Conservation (phyloP, 1,140 invertebrate genomes). For the Sipha flava region DNA sequence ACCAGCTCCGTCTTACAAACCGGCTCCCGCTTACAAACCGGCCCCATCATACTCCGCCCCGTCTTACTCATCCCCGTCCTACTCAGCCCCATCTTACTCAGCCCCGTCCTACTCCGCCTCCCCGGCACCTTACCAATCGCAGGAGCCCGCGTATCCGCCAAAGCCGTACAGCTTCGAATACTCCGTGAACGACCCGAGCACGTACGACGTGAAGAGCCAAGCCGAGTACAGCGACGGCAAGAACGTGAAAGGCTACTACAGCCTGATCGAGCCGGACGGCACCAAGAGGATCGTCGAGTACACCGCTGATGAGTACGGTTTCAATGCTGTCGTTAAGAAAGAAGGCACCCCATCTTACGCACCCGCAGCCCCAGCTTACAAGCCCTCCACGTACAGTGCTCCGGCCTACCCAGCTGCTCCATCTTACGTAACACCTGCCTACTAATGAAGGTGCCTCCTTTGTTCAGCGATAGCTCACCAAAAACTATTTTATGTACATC, state of each 20-base stretch:
- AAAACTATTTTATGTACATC: not conserved
- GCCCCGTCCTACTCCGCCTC: not conserved
- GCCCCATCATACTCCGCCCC: conserved; percentile 2
- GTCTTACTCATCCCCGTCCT: not conserved
- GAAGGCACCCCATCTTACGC: conserved; percentile 26
- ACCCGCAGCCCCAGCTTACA: conserved; percentile 21
- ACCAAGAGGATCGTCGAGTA: conserved; percentile 54
- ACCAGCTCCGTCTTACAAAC: not conserved
- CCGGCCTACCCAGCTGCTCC: conserved; percentile 18
- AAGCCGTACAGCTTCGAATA: conserved; percentile 48
- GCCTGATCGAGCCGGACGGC: conserved; percentile 48
- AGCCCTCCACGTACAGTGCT: not conserved
- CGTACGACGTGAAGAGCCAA: conserved; percentile 54
- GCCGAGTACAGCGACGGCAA: conserved; percentile 52
- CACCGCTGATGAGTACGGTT: conserved; percentile 47
- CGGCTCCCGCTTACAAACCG: not conserved
- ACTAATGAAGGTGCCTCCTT: not conserved
- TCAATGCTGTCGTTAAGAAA: conserved; percentile 39
- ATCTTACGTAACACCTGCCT: not conserved
- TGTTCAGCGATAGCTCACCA: not conserved
- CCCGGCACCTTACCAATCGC: not conserved
- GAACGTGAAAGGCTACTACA: conserved; percentile 45
- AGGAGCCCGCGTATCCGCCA: conserved; percentile 47
- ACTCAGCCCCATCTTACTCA: not conserved
- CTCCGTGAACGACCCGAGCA: conserved; percentile 49